A percentile compares a stretch with the other conserved stretches of the same genome.
phyloP scores from a whole-genome alignment of 2,797 vertebrate species.

The Streptopelia turtur region DNA sequence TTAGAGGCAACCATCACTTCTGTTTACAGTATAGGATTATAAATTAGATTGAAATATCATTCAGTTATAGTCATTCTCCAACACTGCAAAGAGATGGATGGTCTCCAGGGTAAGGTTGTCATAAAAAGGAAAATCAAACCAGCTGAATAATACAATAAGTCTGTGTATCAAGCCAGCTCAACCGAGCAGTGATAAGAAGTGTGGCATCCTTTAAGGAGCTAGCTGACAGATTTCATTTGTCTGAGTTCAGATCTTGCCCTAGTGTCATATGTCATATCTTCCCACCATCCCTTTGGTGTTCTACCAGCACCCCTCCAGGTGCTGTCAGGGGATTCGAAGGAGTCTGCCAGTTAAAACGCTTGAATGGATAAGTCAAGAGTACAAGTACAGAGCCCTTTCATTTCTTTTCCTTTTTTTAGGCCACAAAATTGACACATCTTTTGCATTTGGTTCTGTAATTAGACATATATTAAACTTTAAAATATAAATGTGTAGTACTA shows the following conservation, averaged over 20 bases:
- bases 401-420: background rate
- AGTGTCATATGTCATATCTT: constrained; percentile 86
- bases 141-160: constrained; percentile 89
- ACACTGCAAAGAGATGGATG: constrained; percentile 81
- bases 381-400: background rate
- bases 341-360: constrained; percentile 61
- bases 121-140: constrained; percentile 89
- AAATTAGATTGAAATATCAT: constrained; percentile 78
- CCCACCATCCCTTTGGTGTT: constrained; percentile 79
- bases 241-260: constrained; percentile 82
- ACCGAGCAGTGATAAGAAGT: constrained; percentile 85
- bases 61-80: constrained; percentile 72
- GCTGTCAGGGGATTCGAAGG: constrained; percentile 68
- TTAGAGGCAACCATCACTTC: constrained; percentile 66
- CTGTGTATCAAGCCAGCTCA: constrained; percentile 85
- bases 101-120: constrained; percentile 87
- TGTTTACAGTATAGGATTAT: constrained; percentile 69
- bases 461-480: background rate
- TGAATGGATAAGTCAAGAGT: constrained; percentile 49
- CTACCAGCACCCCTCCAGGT: constrained; percentile 75
- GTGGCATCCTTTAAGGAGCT: constrained; percentile 84
- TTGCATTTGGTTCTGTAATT: constrained; percentile 1
- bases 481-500: background rate
- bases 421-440: background rate
- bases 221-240: constrained; percentile 92